phyloP scores from a whole-genome alignment of 1,140 invertebrate species.

The Scaptodrosophila lebanonensis region DNA sequence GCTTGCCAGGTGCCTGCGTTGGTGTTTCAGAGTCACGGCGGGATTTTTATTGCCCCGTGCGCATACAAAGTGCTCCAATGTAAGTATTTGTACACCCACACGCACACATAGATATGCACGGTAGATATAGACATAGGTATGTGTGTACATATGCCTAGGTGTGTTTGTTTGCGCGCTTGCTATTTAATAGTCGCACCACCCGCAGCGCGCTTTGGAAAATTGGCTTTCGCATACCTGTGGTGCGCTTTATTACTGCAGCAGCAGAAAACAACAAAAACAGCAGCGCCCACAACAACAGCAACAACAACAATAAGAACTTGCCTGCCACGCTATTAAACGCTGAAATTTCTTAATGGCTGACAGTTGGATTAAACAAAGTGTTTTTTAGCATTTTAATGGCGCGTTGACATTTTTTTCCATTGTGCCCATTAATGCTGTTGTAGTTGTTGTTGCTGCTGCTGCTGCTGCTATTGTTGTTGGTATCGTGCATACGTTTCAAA shows the following conservation, averaged over 20 bases:
- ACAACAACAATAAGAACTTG: neutral
- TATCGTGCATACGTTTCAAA: neutral
- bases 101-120: too few species aligned
- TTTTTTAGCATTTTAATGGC: slow-evolving; percentile 54
- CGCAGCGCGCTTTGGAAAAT: slow-evolving; percentile 58
- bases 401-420: slow-evolving; percentile 49
- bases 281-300: slow-evolving; percentile 19
- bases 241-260: slow-evolving; percentile 52
- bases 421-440: slow-evolving; percentile 37
- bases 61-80: slow-evolving; percentile 30
- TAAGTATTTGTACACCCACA: slow-evolving; percentile 28
- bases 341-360: slow-evolving; percentile 55
- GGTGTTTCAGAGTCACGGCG: slow-evolving; percentile 9
- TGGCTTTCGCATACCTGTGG: slow-evolving; percentile 65
- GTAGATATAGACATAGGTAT: neutral
- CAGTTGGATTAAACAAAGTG: slow-evolving; percentile 53
- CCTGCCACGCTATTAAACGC: slow-evolving; percentile 45
- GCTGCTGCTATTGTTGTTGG: too few species aligned
- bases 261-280: neutral
- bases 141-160: slow-evolving; percentile 4
- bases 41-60: slow-evolving; percentile 35
- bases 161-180: slow-evolving; percentile 22
- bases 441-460: too few species aligned
- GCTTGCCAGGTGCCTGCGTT: slow-evolving; percentile 18
- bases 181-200: slow-evolving; percentile 61